Percentiles rank a stretch among this genome's conserved stretches.
phyloP scores from a whole-genome alignment of 2,113 vertebrate species.

The Phrynosoma blainvillii region DNA sequence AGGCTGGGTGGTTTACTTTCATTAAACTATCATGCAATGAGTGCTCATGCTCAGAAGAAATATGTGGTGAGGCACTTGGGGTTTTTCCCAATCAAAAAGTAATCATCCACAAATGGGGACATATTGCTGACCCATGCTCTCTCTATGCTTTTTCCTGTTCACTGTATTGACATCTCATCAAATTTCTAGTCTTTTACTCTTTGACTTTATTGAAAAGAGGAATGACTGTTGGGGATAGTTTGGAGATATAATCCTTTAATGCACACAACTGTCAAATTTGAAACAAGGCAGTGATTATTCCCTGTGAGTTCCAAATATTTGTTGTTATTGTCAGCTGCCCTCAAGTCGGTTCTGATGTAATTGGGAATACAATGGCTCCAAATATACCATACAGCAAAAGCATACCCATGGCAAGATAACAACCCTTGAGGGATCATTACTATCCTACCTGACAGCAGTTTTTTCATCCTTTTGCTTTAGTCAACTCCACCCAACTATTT shows the following conservation, averaged over 20 bases:
- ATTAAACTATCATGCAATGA: not conserved
- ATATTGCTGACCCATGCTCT: not conserved
- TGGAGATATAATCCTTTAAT: slow-evolving; percentile 9
- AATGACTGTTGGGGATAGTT: not conserved
- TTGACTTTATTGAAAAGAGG: not conserved
- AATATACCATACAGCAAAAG: not conserved
- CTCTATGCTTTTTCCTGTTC: not conserved
- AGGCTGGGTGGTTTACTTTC: not conserved
- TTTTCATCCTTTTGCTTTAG: not conserved
- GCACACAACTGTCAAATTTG: not conserved
- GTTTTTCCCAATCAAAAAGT: not conserved
- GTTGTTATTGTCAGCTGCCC: no score
- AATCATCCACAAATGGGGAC: not conserved
- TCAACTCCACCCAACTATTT: not conserved
- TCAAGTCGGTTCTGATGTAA: no score
- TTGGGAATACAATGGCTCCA: no score
- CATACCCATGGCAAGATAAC: not conserved
- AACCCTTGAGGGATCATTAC: not conserved
- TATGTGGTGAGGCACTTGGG: not conserved
- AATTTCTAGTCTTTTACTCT: slow-evolving; percentile 1
- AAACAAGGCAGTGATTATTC: not conserved
- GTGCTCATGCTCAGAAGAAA: not conserved
- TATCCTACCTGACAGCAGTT: not conserved
- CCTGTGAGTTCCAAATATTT: slow-evolving; percentile 13
- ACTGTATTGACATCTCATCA: not conserved